Conservation (phyloP, 2,113 vertebrate species). For the Phylloscopus trochiloides region DNA sequence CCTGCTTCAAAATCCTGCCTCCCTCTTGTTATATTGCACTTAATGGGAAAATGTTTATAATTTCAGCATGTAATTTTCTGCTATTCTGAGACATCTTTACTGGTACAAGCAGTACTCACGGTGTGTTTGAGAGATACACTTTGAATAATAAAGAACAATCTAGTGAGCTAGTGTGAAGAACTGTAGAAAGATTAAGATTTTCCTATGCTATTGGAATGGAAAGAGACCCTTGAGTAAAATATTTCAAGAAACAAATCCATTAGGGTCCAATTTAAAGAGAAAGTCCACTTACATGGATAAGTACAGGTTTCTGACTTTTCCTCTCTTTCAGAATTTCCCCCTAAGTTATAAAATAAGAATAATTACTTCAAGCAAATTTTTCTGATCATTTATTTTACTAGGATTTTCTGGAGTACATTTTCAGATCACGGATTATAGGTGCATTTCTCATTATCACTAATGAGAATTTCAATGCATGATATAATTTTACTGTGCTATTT, state of each 20-base stretch:
- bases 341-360: constrained; percentile 28
- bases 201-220: background rate
- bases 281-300: background rate
- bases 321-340: background rate
- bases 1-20: background rate
- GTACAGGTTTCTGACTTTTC: background rate
- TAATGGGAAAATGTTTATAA: background rate
- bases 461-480: constrained; percentile 69
- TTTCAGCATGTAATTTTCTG: background rate
- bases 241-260: constrained; percentile 34
- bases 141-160: background rate
- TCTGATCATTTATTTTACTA: constrained; percentile 64
- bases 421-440: constrained; percentile 50
- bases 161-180: background rate
- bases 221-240: background rate
- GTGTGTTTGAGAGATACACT: background rate
- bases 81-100: background rate
- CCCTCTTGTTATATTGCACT: background rate
- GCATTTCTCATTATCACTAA: constrained; percentile 72
- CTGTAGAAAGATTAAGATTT: constrained; percentile 21
- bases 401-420: constrained; percentile 35
- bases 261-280: background rate
- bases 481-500: constrained; percentile 69
- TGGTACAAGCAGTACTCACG: background rate
- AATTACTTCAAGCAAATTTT: constrained; percentile 42